Base-by-base conservation (phyloP, 2,113 vertebrate species). In the Microtus montanus region DNA sequence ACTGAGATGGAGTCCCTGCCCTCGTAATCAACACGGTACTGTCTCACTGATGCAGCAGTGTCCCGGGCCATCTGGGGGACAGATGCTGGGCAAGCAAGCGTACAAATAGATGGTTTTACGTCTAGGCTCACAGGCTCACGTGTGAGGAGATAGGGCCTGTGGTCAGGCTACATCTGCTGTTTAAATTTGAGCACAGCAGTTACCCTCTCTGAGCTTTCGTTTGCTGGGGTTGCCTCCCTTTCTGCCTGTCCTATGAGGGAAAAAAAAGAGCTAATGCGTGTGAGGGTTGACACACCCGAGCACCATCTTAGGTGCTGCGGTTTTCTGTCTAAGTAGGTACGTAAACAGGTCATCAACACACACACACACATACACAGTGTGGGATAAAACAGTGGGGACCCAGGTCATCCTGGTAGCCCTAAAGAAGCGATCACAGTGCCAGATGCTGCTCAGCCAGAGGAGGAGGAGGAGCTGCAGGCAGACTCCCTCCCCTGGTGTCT, bases 271-370 rank as follows among this genome's bases (percentile, higher is more conserved):
- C 61, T 85, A 33, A 73, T n/a, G 54, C 3, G 24, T 3, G 24
- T 26, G 66, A 70, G 84, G 26, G 73, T 64, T 47, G 83, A 75
- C 41, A 68, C 24, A 63, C 2, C 24, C 19, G 38, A 92, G 38
- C 17, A 30, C 63, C 20, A 11, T 30, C 38, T 44, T 17, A 35
- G 66, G 49, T 35, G 70, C 85, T 61, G 28, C 17, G 2, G 20
- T 54, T 88, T 86, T 74, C 68, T 70, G 49, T 73, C 66, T 66
- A 87, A 93, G 10, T 54, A 54, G 58, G 41, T 63, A 15, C 73
- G 58, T 63, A 87, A 91, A 68, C 33, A 92, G 78, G 33, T 89
- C 61, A 90, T 78, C 89, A 73, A 71, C 85, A 47, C 68, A 58
- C 58, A 58, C 58, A 58, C 58, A 54, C 38, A 64, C 19, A 58